A percentile compares a stretch with the other conserved stretches of the same genome.
phyloP scores from a whole-genome alignment of 37 sponge, comb jelly and placozoan species.

The Theonella swinhoei region DNA sequence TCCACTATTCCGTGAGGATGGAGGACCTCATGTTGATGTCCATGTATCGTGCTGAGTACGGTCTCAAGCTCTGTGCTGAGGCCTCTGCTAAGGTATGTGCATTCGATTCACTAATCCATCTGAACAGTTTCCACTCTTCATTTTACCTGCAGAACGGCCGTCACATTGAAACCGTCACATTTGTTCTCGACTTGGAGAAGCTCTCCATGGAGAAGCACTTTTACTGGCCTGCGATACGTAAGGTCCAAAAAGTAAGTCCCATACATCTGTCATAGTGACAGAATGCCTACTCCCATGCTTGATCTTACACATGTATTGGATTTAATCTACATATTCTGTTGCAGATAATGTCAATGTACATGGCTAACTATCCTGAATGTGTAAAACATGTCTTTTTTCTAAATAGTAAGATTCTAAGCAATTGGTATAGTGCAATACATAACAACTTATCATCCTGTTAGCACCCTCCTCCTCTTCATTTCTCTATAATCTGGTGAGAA shows the following conservation, averaged over 20 bases:
- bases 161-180: conserved; percentile 26
- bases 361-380: conserved; percentile 56
- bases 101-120: neutral
- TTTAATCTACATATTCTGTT: neutral
- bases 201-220: conserved; percentile 59
- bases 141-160: conserved; percentile 35
- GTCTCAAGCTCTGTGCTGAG: neutral
- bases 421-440: neutral
- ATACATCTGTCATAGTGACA: neutral
- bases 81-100: conserved; percentile 23
- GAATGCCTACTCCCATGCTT: too few species aligned
- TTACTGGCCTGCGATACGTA: conserved; percentile 55
- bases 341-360: conserved; percentile 24
- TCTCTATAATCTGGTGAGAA: conserved; percentile 56
- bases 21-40: conserved; percentile 2
- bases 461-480: conserved; percentile 54
- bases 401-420: conserved; percentile 30
- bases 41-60: conserved; percentile 9
- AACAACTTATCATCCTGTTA: neutral
- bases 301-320: neutral
- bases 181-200: conserved; percentile 52
- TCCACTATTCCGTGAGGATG: conserved; percentile 13
- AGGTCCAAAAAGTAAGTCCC: neutral
- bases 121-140: too few species aligned
- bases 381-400: conserved; percentile 12